Conservation (phyloP, 2,888 invertebrate species). For the Metallyticus violacea region DNA sequence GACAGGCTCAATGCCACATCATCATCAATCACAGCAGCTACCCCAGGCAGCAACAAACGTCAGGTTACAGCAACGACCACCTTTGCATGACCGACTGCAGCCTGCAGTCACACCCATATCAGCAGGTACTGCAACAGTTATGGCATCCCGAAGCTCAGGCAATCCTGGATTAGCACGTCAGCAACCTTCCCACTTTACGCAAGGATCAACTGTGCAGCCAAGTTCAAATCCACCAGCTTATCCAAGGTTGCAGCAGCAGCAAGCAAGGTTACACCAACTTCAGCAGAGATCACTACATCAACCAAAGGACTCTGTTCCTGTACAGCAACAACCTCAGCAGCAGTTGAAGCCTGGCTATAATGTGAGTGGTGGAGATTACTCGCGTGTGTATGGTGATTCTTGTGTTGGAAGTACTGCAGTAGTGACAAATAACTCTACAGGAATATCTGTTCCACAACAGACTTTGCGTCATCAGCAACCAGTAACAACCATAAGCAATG, state of each 20-base stretch:
- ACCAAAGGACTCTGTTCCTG: constrained; percentile 2
- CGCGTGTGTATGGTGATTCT: neutral
- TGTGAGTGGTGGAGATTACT: neutral
- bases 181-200: neutral
- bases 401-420: neutral
- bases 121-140: constrained; percentile 1
- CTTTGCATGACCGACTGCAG: constrained; percentile 20
- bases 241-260: constrained; percentile 32
- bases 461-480: neutral
- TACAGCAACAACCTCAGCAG: constrained; percentile 38
- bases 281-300: constrained; percentile 31
- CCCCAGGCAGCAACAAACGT: neutral
- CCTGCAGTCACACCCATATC: neutral
- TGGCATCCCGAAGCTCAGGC: neutral
- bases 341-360: constrained; percentile 37
- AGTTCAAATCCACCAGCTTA: constrained; percentile 34
- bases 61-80: constrained; percentile 24
- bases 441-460: neutral
- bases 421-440: neutral
- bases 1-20: neutral
- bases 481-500: neutral
- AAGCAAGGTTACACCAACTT: constrained; percentile 36
- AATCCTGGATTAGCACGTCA: neutral
- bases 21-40: constrained; percentile 2
- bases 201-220: neutral